Evolutionary conservation across 2,888 invertebrate genomes (phyloP).

Genomic region (Cordilura impudica): DNA sequence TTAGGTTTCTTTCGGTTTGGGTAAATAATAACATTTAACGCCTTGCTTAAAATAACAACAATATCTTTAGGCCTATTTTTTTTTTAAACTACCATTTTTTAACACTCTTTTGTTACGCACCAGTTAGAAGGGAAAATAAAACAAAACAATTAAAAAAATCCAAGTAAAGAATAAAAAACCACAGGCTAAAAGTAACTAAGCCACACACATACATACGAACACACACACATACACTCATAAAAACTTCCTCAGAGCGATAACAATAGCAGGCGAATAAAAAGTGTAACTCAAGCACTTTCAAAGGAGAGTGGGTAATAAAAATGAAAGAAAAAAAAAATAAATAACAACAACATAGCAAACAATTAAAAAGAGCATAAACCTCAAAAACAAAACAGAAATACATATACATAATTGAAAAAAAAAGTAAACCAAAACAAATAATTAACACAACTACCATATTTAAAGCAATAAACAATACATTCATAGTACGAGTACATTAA

Average conservation of each 20-base stretch:
- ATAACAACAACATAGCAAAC: neutral
- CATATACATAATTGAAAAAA: constrained; percentile 19
- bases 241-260: neutral
- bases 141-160: constrained; percentile 58
- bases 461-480: constrained; percentile 49
- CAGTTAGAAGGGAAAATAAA: constrained; percentile 42
- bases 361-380: constrained; percentile 46
- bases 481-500: constrained; percentile 33
- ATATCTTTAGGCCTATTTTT: constrained; percentile 16
- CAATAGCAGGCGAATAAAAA: constrained; percentile 9
- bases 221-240: constrained; percentile 6
- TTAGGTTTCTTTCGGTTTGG: neutral
- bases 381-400: constrained; percentile 13
- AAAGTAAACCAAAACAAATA: constrained; percentile 58
- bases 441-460: constrained; percentile 60
- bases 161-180: constrained; percentile 53
- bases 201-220: neutral
- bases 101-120: constrained; percentile 43
- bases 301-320: constrained; percentile 50
- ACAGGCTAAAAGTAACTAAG: constrained; percentile 51
- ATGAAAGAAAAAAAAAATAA: constrained; percentile 15
- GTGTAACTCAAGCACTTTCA: constrained; percentile 38
- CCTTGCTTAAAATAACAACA: constrained; percentile 42
- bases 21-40: constrained; percentile 40
- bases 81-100: constrained; percentile 1